phyloP scores from a whole-genome alignment of 1,140 invertebrate species.

The Phymorhynchus buccinoides region DNA sequence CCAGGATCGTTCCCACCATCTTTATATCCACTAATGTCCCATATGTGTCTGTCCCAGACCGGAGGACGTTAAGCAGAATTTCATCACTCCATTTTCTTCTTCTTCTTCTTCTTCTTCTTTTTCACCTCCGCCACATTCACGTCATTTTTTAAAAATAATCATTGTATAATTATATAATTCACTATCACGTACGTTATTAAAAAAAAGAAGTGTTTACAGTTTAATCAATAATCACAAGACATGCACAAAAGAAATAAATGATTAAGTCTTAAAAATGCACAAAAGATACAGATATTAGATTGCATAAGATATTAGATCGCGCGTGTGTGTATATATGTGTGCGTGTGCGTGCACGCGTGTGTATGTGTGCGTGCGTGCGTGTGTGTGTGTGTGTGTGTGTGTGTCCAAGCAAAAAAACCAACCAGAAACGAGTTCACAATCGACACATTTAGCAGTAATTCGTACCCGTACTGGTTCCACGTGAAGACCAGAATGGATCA shows the following conservation, averaged over 20 bases:
- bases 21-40: no score
- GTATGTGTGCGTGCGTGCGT: neutral
- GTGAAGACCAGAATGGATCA: no score
- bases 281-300: neutral
- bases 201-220: neutral
- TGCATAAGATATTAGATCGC: neutral
- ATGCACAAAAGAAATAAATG: neutral
- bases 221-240: neutral
- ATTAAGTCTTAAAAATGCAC: neutral
- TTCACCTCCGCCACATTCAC: neutral
- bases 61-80: no score
- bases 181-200: no score
- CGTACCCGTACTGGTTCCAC: no score
- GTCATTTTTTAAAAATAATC: no score
- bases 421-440: neutral
- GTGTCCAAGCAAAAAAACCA: neutral
- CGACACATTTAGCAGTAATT: no score
- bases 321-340: constrained; percentile 29
- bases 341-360: constrained; percentile 14
- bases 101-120: neutral
- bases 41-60: no score
- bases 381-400: constrained; percentile 16
- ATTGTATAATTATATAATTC: no score
- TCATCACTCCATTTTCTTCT: neutral
- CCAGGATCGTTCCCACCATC: no score